Evolutionary conservation across 2,797 vertebrate genomes (phyloP).

Genomic region (Halcyon leucocephala): DNA sequence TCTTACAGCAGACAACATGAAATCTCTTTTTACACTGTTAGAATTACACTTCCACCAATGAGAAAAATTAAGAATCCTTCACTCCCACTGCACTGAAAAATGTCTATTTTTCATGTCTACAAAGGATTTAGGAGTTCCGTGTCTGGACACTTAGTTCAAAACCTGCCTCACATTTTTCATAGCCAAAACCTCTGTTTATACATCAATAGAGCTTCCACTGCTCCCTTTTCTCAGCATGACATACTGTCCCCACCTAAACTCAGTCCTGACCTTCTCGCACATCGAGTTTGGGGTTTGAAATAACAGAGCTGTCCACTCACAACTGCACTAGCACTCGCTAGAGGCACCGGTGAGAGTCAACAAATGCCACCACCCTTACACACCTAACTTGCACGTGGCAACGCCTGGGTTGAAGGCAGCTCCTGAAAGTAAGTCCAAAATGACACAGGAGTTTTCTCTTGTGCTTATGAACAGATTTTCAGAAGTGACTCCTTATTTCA

Average conservation of each 20-base stretch:
- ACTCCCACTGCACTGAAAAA: background rate
- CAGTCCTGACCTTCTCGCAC: background rate
- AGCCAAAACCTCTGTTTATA: background rate
- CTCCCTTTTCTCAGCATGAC: background rate
- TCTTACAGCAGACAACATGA: background rate
- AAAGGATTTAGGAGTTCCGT: background rate
- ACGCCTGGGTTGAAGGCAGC: background rate
- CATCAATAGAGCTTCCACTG: background rate
- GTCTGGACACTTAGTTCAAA: background rate
- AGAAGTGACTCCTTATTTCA: background rate
- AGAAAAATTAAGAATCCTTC: background rate
- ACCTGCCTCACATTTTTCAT: background rate
- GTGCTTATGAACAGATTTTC: background rate
- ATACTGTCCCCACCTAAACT: background rate
- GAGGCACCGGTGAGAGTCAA: background rate
- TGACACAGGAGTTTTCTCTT: background rate
- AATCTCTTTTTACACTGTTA: background rate
- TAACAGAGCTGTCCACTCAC: background rate
- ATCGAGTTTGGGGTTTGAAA: background rate
- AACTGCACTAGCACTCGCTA: background rate
- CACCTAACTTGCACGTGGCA: background rate
- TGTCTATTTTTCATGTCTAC: background rate
- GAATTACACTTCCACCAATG: background rate
- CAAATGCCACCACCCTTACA: accelerated
- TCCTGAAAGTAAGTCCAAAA: background rate